These are phyloP conservation scores for Rhyacophila brunnea DNA, from an alignment of 1,140 invertebrate genomes.

Conservation along the genomic window DNA sequence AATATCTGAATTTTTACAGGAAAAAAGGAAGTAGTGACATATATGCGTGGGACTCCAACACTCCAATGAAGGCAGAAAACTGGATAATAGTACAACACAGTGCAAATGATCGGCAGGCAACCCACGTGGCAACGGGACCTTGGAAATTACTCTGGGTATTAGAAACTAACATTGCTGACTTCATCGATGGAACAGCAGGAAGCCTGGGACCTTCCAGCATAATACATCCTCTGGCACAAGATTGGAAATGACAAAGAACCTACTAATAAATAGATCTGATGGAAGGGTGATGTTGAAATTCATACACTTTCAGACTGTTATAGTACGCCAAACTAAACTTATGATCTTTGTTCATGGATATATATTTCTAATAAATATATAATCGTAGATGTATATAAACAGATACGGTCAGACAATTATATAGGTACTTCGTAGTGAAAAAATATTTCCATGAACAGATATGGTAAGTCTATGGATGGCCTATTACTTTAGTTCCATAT, in stretches of 20 bases:
- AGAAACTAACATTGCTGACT: constrained; percentile 66
- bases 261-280: no score
- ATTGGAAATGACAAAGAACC: no score
- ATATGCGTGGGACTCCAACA: constrained; percentile 22
- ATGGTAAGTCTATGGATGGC: no score
- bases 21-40: constrained; percentile 4
- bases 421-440: no score
- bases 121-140: constrained; percentile 54
- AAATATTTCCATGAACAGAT: no score
- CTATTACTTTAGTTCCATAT: neutral
- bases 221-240: constrained; percentile 46
- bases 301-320: no score
- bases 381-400: no score
- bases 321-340: no score
- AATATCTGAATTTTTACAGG: constrained; percentile 12
- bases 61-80: constrained; percentile 10
- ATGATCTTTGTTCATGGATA: no score
- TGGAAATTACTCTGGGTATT: constrained; percentile 61
- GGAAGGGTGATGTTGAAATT: no score
- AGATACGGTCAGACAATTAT: no score
- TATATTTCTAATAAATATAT: no score
- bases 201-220: constrained; percentile 56
- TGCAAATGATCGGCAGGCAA: constrained; percentile 5
- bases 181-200: constrained; percentile 57
- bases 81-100: neutral